Base-by-base conservation (phyloP, 2,888 invertebrate species). In the Agrochola lota region DNA sequence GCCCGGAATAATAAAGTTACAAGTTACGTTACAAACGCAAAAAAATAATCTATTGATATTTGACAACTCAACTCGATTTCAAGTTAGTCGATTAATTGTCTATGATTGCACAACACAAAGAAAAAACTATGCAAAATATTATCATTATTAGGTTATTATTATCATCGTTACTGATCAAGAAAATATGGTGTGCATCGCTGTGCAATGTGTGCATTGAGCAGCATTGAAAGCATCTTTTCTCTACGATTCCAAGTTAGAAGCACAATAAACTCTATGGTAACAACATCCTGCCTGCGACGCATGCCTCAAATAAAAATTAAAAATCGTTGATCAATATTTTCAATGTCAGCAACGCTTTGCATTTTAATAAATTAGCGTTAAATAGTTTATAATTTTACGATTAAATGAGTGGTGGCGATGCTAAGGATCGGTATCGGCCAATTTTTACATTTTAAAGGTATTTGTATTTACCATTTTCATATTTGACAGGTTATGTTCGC, bases 391-490 rank as follows among this genome's bases (percentile, higher is more conserved):
- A 68, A 66, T 84, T 81, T 84, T 73, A 59, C 40, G 59, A 62
- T 46, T 83, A 64, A 77, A 87, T 88, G 87, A 60, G 8, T 49
- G 23, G 23, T 74, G 68, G 90, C 49, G 63, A 94, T 94, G 93
- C 72, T 91, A 74, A 80, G 74, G 69, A 74, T 80, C 71, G 66
- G 71, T 60, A 40, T 90, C 49, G 49, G 71, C 15, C 63, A 66
- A 75, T 78, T 85, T 68, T 80, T 91, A 71, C 74, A 59, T 75
- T 74, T 78, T 87, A 94, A 92, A 92, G 95, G 96, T 95, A 91
- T 49, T 90, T 92, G 88, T 92, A 80, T 91, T 91, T 90, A 92
- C 88, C 90, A 74, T 76, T 84, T 81, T 89, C 40, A 26, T 20
- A 30, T 72, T 84, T 92, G 92, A 93, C 93, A 94, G 91, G 87